A percentile compares a stretch with the other conserved stretches of the same genome.
Evolutionary conservation across 1,140 invertebrate genomes (phyloP).

Genomic region (Drosophila sp.): DNA sequence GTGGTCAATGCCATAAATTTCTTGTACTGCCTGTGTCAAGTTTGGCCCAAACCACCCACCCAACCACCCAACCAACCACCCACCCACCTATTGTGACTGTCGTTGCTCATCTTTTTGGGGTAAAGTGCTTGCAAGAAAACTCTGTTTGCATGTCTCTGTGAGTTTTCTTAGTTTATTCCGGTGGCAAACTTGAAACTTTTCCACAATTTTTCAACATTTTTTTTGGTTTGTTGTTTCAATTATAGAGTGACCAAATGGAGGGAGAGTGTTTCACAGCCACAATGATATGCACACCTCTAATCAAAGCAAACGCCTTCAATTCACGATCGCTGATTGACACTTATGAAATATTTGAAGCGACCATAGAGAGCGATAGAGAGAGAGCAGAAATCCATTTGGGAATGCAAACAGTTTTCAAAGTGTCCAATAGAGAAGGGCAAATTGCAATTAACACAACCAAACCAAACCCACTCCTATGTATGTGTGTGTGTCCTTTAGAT

Average conservation of each 20-base stretch:
- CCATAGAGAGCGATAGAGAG: conserved; percentile 28
- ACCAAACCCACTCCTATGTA: conserved; percentile 10
- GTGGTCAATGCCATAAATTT: conserved; percentile 65
- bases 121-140: conserved; percentile 41
- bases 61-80: conserved; percentile 1
- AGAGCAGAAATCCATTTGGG: conserved; percentile 63
- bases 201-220: conserved; percentile 11
- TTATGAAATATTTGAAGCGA: conserved; percentile 69
- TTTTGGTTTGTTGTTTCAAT: conserved; percentile 33
- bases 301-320: conserved; percentile 37
- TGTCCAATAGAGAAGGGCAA: conserved; percentile 46
- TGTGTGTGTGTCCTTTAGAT: conserved; percentile 22
- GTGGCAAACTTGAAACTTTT: conserved; percentile 33
- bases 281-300: conserved; percentile 26
- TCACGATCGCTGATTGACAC: conserved; percentile 54
- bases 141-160: conserved; percentile 50
- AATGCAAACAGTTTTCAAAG: conserved; percentile 64
- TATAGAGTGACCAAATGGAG: conserved; percentile 8
- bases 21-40: conserved; percentile 45
- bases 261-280: too few species aligned
- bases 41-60: conserved; percentile 10
- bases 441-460: conserved; percentile 63
- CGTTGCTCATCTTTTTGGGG: conserved; percentile 45
- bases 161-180: conserved; percentile 32
- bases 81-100: conserved; percentile 36